These are phyloP conservation scores for Lytechinus pictus DNA, from an alignment of 35 echinoderm and acorn worm species.

Conservation along the genomic window DNA sequence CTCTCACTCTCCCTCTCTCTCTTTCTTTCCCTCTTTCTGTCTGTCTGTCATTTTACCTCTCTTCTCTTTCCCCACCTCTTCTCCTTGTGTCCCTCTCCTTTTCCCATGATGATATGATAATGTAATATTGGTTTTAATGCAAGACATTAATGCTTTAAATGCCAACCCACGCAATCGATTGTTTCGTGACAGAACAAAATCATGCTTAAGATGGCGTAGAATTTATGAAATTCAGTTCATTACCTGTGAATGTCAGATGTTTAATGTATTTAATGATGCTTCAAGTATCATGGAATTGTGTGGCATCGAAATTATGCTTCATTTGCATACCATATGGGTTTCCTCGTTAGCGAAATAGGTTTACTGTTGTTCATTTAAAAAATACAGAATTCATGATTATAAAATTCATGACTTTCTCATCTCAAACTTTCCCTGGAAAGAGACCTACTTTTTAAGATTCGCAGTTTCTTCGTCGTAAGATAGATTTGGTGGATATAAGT, in stretches of 20 bases:
- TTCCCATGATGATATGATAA: no score
- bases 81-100: no score
- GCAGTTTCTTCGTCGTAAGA: no score
- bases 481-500: no score
- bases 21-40: background rate
- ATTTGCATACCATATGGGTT: no score
- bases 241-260: background rate
- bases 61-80: no score
- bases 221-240: background rate
- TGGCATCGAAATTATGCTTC: background rate
- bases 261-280: background rate
- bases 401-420: background rate
- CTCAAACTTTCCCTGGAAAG: background rate
- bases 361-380: background rate
- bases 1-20: background rate
- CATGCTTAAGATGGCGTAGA: no score
- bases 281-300: background rate
- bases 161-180: no score
- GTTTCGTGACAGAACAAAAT: no score
- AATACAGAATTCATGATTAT: background rate
- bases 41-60: background rate
- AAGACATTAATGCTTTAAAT: no score
- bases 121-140: no score
- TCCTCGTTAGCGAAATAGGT: background rate
- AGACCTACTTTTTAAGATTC: background rate